Evolutionary conservation across 2,797 vertebrate species (phyloP), one percentile per base, ranked within the genome.

Genomic region (Coreius guichenoti): DNA sequence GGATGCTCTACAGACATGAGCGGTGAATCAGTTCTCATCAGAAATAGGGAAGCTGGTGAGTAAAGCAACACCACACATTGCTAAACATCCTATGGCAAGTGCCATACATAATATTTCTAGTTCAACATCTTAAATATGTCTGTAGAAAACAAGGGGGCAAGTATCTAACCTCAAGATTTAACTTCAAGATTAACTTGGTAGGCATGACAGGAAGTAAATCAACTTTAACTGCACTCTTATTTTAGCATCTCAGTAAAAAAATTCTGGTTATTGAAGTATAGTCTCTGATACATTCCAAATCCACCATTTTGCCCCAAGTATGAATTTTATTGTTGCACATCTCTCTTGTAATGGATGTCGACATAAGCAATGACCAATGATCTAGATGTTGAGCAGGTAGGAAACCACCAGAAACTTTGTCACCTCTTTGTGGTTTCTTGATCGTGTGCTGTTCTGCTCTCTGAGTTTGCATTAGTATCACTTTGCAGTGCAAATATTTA

Each of bases 391-490:
- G 63, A n/a, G n/a, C 8, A 72, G 36, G 19, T 13, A 5, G n/a
- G 47, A 77, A 79, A 58, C 61, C 13, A 31, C 8, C 21, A 49
- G 23, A 47, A 56, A 69, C 36, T 56, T 56, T 79, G 21, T 72
- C 67, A 73, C 68, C 68, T 78, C 49, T 84, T 84, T 70, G 75
- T 70, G 83, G 75, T 79, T 78, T 79, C 29, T 78, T 5, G 12
- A 36, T 47, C 4, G 2, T 49, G 23, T 47, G 54, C 82, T 69
- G 4, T 33, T 79, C 65, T 19, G 51, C 29, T 31, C 9, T 61
- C 16, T 8, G 31, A 83, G 67, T 82, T 49, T 76, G 70, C 23
- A 70, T 78, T 12, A 58, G 54, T 73, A 69, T 73, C 17, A 0
- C 23, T 78, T 29, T 45, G 45, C 31, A 78, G 49, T 77, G 68